Base-by-base conservation (phyloP, 1,140 invertebrate genomes). In the Caerostris darwini region DNA sequence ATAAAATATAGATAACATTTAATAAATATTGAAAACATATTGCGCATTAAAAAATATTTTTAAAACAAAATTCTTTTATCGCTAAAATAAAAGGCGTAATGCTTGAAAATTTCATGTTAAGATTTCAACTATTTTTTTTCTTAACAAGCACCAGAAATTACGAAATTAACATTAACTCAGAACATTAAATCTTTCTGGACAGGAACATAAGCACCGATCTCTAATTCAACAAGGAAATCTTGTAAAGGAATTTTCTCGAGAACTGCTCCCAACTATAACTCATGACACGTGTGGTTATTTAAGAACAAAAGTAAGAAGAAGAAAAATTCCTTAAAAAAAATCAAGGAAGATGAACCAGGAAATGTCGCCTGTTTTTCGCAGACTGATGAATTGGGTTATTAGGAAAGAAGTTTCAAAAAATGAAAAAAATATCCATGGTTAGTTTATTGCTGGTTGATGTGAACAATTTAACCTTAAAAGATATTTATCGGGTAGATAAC, bases 261-360 rank as follows among this genome's bases (percentile, higher is more conserved):
- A 77, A 77, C 12, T 14, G 8, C 53, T 53, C 34, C 17, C 14
- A 17, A 10, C 61, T 5, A 5, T 64, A 34, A 34, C 34, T 34
- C 34, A 34, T 34, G 34, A 34, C 34, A 34, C 34, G n/a, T 67
- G 12, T 1, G n/a, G 7, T n/a, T 67, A 67, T 6, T 67, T 67
- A 67, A 67, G 2, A 67, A 67, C 34, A 34, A 67, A n/a, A 6
- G 2, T 17, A 4, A 53, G 10, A 19, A 71, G n/a, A 71, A 34
- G 69, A 71, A 10, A 34, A 77, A 53, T 77, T 77, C 34, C 5
- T 14, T 12, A 53, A 56, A 83, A 83, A 56, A 14, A 83, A 57
- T 83, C 57, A 58, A 83, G 82, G 82, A 83, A 83, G 56, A 3
- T 57, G 54, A 83, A 83, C 82, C 82, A 83, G 82, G 82, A 83